phyloP scores from a whole-genome alignment of 2,113 vertebrate species.

The Gambusia holbrooki region DNA sequence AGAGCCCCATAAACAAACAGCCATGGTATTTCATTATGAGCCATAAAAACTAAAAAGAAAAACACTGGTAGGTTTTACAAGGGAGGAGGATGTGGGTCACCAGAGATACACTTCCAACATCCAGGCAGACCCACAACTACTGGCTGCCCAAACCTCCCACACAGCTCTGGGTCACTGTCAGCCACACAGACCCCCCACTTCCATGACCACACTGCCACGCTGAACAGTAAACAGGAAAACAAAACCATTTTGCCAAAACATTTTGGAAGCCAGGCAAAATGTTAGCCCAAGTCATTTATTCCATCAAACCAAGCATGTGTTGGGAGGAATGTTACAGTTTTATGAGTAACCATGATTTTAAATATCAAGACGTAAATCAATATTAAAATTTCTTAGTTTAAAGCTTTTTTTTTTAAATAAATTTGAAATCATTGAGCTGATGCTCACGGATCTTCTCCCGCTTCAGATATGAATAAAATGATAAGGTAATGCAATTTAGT shows the following conservation, averaged over 20 bases:
- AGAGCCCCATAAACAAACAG: conserved; percentile 61
- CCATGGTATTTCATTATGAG: conserved; percentile 62
- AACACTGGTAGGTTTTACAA: conserved; percentile 63
- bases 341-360: neutral
- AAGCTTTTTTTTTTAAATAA: too few relatives aligned
- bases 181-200: conserved; percentile 56
- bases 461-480: too few relatives aligned
- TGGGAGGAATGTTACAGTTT: neutral
- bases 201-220: conserved; percentile 26
- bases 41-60: conserved; percentile 24
- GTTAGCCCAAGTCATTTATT: neutral
- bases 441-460: too few relatives aligned
- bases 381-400: too few relatives aligned
- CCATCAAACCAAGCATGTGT: neutral
- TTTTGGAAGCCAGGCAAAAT: conserved; percentile 16
- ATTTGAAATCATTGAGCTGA: too few relatives aligned
- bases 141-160: conserved; percentile 66
- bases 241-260: conserved; percentile 19
- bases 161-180: conserved; percentile 65
- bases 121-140: conserved; percentile 53
- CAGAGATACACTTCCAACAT: conserved; percentile 59
- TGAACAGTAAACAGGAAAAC: conserved; percentile 47
- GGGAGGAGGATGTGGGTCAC: conserved; percentile 33
- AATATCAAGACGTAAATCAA: too few relatives aligned
- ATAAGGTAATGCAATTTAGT: too few relatives aligned